Evolutionary conservation across 1,140 invertebrate genomes (phyloP), one percentile per base, ranked within the genome.

Genomic region (Augochlora pura): DNA sequence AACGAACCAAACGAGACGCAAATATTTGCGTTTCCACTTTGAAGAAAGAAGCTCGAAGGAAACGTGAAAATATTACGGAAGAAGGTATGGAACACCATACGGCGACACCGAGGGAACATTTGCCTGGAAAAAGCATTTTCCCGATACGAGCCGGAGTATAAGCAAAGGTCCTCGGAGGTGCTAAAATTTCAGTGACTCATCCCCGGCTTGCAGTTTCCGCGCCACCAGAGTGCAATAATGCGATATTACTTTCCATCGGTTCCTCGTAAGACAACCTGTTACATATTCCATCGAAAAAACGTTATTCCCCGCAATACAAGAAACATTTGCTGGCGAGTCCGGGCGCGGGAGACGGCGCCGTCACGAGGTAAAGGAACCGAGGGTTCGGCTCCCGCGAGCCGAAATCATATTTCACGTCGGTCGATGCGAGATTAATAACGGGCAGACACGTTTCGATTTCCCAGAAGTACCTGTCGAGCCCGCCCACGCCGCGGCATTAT

Each of bases 401-500:
- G 77, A 85, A 85, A 85, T 86, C 84, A 86, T 86, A 86, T 86
- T 86, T 86, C 84, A 86, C 70, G 74, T 78, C 57, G 74, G 83
- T 84, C 83, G 79, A 86, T 86, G 84, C 52, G 75, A 86, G 84
- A 86, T 86, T 86, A 86, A 86, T 86, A 86, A 85, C 80, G 83
- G 69, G 65, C 71, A 81, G 83, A 86, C 83, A 81, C 84, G 80
- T 86, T 86, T 86, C 83, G 84, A 86, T 86, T 86, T 86, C 84
- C 84, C 84, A 86, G 83, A 86, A 86, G 83, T 86, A 75, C 70
- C 83, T 77, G 83, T 71, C 82, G 69, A n/a, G 66, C 16, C 46
- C 76, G 62, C 57, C 65, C 75, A 80, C 76, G 69, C 66, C 27
- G 18, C 10, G 59, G 39, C 42, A 46, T 64, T 71, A 46, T 42